phyloP scores from a whole-genome alignment of 2,888 invertebrate genomes.

The Agelastica alni region DNA sequence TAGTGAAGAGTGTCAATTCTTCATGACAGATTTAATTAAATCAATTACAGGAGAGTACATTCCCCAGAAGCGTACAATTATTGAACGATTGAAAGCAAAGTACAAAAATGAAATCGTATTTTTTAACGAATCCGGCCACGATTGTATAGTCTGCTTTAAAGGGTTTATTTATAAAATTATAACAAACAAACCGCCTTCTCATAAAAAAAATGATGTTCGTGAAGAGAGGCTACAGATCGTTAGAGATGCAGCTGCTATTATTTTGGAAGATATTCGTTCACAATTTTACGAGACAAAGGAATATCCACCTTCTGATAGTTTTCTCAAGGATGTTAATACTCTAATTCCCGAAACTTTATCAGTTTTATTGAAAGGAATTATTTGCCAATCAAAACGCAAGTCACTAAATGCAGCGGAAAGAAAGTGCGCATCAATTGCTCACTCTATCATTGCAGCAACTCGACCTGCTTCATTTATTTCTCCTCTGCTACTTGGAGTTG shows the following conservation, averaged over 20 bases:
- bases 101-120: not conserved
- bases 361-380: not conserved
- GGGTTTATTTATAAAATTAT: no score
- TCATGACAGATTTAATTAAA: not conserved
- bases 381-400: not conserved
- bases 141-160: no score
- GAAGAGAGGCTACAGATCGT: not conserved
- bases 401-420: not conserved
- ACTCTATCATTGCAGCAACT: no score
- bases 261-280: constrained; percentile 13
- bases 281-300: constrained; percentile 3
- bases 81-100: not conserved
- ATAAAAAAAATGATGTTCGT: not conserved
- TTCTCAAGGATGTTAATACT: not conserved
- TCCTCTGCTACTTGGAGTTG: not conserved
- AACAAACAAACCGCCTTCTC: not conserved
- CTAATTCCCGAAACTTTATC: not conserved
- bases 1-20: not conserved
- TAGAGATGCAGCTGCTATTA: constrained; percentile 7
- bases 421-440: not conserved
- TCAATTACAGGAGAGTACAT: not conserved
- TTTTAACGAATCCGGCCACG: not conserved
- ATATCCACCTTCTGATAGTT: constrained; percentile 7
- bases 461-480: not conserved
- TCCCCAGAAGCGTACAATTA: not conserved